Conservation (phyloP, 2,888 invertebrate species). For the Subacronicta megacephala region DNA sequence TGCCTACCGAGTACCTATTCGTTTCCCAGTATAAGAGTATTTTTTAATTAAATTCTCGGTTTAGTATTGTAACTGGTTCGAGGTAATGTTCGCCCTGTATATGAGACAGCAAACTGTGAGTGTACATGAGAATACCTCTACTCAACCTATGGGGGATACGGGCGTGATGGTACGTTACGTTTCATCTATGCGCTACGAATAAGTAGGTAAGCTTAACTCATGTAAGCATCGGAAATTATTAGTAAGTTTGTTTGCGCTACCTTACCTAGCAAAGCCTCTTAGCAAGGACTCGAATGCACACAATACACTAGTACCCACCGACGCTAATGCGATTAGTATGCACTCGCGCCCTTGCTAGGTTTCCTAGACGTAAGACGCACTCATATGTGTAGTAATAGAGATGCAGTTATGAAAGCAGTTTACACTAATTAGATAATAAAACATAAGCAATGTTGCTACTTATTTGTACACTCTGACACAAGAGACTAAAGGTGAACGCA, state of each 20-base stretch:
- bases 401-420: conserved; percentile 15
- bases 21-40: no score
- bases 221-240: not conserved
- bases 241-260: not conserved
- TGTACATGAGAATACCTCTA: no score
- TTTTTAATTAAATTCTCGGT: no score
- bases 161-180: no score
- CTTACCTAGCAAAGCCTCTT: conserved; percentile 33
- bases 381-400: conserved; percentile 8
- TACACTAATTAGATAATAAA: conserved; percentile 34
- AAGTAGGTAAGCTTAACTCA: not conserved
- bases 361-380: conserved; percentile 43
- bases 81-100: no score
- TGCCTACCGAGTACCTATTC: no score
- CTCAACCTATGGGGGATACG: no score
- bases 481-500: no score
- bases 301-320: conserved; percentile 20
- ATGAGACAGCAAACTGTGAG: no score
- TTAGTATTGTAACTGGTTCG: no score
- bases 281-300: conserved; percentile 31
- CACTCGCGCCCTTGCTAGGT: conserved; percentile 50
- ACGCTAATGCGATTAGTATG: conserved; percentile 63
- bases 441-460: not conserved
- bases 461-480: no score
- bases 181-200: no score